These are phyloP conservation scores for Ornithoptera priamus DNA, from an alignment of 2,888 invertebrate genomes.

Conservation along the genomic window DNA sequence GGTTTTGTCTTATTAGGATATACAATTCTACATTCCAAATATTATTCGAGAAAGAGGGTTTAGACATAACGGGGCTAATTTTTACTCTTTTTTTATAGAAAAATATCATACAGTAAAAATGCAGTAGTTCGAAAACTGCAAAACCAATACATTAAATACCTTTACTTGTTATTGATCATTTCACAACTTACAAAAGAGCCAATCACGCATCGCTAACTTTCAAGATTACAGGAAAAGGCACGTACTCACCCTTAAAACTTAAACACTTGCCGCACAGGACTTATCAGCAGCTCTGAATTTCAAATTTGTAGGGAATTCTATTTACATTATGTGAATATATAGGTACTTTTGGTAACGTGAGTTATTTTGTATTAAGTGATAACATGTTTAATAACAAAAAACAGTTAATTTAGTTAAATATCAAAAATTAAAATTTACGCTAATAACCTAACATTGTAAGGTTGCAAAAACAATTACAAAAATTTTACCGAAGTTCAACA, in stretches of 20 bases:
- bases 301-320: slow-evolving; percentile 2
- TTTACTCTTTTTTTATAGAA: too few species aligned
- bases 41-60: too few species aligned
- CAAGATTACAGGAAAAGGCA: slow-evolving; percentile 22
- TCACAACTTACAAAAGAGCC: slow-evolving; percentile 17
- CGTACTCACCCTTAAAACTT: slow-evolving; percentile 28
- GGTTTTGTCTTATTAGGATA: too few species aligned
- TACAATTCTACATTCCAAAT: too few species aligned
- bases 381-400: too few species aligned
- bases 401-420: too few species aligned
- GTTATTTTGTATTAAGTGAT: not conserved
- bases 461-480: too few species aligned
- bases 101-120: too few species aligned
- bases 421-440: too few species aligned
- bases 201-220: slow-evolving; percentile 23
- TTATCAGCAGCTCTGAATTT: slow-evolving; percentile 22
- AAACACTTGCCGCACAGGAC: slow-evolving; percentile 11
- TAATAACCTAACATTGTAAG: too few species aligned
- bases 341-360: not conserved
- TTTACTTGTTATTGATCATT: slow-evolving; percentile 18
- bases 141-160: not conserved
- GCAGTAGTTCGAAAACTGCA: not conserved
- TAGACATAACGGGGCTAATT: too few species aligned
- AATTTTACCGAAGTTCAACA: too few species aligned
- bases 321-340: not conserved